Percentiles rank a stretch among this genome's conserved stretches.
Conservation (phyloP, 2,797 vertebrate species). For the Cygnus olor region DNA sequence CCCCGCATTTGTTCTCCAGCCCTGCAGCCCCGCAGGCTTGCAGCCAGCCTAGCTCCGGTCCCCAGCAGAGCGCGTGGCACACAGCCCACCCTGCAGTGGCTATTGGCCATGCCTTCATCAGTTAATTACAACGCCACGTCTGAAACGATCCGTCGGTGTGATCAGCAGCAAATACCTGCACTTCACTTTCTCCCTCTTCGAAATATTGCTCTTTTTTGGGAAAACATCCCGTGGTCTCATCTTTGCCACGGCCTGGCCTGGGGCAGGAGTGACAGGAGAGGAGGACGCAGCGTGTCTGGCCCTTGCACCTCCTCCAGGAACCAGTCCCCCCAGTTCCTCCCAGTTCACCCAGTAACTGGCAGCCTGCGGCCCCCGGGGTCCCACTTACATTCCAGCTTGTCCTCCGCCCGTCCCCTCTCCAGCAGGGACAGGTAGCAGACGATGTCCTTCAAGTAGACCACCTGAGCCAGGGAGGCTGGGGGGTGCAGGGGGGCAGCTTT, state of each 20-base stretch:
- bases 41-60: neutral
- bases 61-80: neutral
- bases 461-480: constrained; percentile 72
- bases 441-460: constrained; percentile 93
- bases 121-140: neutral
- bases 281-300: neutral
- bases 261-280: no score
- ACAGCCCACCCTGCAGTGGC: neutral
- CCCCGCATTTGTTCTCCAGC: neutral
- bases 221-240: neutral
- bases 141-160: neutral
- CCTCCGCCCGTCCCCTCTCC: constrained; percentile 90
- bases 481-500: constrained; percentile 29
- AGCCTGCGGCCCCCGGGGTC: neutral
- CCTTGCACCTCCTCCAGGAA: neutral
- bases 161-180: neutral
- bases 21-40: neutral
- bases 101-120: neutral
- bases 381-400: constrained; percentile 95
- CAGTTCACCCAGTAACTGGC: neutral
- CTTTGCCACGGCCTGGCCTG: neutral
- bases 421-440: constrained; percentile 95
- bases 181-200: no score
- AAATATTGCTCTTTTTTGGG: neutral
- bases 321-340: neutral